Conservation (phyloP, 2,113 vertebrate genomes). For the Galemys pyrenaicus region DNA sequence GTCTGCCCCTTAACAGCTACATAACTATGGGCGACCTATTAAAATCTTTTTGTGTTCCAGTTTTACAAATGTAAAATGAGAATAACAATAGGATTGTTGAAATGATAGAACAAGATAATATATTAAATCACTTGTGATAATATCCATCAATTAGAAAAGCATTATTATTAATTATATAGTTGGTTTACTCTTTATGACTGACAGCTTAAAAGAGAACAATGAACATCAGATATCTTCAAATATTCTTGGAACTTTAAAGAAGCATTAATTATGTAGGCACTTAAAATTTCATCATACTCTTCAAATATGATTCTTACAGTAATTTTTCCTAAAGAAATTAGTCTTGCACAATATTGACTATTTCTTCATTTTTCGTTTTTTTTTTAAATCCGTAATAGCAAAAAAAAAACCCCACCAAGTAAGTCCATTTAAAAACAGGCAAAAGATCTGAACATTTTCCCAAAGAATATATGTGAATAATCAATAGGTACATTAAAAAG, state of each 20-base stretch:
- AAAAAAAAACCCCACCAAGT: too few species aligned
- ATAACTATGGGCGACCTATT: background rate
- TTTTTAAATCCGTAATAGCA: too few species aligned
- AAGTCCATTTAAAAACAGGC: background rate
- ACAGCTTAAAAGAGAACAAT: slow-evolving; percentile 61
- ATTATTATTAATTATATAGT: slow-evolving; percentile 49
- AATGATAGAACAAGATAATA: slow-evolving; percentile 32
- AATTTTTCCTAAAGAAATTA: slow-evolving; percentile 50
- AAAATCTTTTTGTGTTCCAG: slow-evolving; percentile 7
- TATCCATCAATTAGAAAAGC: slow-evolving; percentile 39
- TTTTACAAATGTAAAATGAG: slow-evolving; percentile 58
- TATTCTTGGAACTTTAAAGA: slow-evolving; percentile 43
- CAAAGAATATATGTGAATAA: background rate
- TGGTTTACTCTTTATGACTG: slow-evolving; percentile 40
- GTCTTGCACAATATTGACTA: slow-evolving; percentile 18
- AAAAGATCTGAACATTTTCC: background rate
- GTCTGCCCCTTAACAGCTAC: background rate
- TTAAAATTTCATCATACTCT: slow-evolving; percentile 27
- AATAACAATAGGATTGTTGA: slow-evolving; percentile 55
- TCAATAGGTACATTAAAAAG: background rate
- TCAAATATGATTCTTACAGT: slow-evolving; percentile 50
- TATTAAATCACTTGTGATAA: slow-evolving; percentile 18
- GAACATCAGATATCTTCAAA: slow-evolving; percentile 46
- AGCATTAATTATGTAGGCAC: slow-evolving; percentile 12
- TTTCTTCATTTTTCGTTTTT: slow-evolving; percentile 30